These are phyloP conservation scores for Chrysolina oricalcia DNA, from an alignment of 2,888 invertebrate genomes.

Conservation along the genomic window DNA sequence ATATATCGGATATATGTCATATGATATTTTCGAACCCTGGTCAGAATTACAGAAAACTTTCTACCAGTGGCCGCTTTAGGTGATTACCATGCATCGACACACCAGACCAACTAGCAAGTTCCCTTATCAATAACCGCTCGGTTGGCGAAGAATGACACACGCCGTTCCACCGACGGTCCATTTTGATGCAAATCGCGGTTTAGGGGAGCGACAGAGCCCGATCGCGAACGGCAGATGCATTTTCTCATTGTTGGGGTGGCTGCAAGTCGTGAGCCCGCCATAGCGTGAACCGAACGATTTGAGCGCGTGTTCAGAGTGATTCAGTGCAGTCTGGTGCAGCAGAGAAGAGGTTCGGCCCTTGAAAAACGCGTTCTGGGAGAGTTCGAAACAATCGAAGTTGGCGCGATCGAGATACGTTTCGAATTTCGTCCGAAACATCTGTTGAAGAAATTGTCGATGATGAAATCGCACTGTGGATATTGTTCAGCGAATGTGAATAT, in stretches of 20 bases:
- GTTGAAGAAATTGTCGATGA: neutral
- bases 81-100: neutral
- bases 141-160: slow-evolving; percentile 34
- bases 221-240: slow-evolving; percentile 62
- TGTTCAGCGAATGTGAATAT: neutral
- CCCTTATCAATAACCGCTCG: slow-evolving; percentile 30
- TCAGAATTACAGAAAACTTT: no score
- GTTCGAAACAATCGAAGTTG: slow-evolving; percentile 1
- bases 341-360: slow-evolving; percentile 39
- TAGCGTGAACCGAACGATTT: slow-evolving; percentile 26
- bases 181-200: slow-evolving; percentile 66
- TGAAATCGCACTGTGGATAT: neutral
- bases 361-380: slow-evolving; percentile 16
- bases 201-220: slow-evolving; percentile 59
- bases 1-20: no score
- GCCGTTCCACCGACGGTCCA: slow-evolving; percentile 50
- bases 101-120: slow-evolving; percentile 33
- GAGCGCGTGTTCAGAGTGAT: slow-evolving; percentile 41
- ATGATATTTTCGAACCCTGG: no score
- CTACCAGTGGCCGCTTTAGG: no score
- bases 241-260: slow-evolving; percentile 62
- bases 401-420: slow-evolving; percentile 5
- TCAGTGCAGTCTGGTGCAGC: slow-evolving; percentile 53
- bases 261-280: slow-evolving; percentile 33
- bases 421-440: neutral